These are phyloP conservation scores for Himantopus leucocephalus DNA, from an alignment of 2,113 vertebrate species.

Conservation along the genomic window DNA sequence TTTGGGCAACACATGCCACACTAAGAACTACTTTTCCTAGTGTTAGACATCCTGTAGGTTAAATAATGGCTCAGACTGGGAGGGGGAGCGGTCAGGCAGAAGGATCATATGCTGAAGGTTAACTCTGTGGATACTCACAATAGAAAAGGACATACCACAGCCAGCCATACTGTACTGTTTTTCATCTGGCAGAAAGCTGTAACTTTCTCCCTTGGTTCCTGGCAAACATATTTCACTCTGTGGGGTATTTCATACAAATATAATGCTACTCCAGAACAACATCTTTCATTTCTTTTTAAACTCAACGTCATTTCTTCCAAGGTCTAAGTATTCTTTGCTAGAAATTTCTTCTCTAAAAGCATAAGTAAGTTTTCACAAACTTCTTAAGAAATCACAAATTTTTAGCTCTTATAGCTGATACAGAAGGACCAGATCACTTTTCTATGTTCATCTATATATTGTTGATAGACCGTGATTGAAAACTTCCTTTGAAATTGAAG, in stretches of 20 bases:
- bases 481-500: slow-evolving; percentile 23
- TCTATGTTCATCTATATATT: neutral
- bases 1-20: neutral
- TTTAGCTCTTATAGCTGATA: neutral
- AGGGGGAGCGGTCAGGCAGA: neutral
- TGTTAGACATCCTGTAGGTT: neutral
- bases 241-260: neutral
- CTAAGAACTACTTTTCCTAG: neutral
- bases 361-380: neutral
- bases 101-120: neutral
- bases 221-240: neutral
- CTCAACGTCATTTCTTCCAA: neutral
- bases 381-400: neutral
- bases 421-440: neutral
- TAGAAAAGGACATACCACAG: neutral
- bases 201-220: neutral
- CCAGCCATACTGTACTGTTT: neutral
- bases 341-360: neutral
- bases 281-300: neutral
- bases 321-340: neutral
- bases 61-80: neutral
- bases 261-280: neutral
- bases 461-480: slow-evolving; percentile 19
- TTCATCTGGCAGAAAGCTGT: slow-evolving; percentile 27
- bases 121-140: neutral